Evolutionary conservation across 2,888 invertebrate species (phyloP), one percentile per base, ranked within the genome.

Genomic region (Andrena minutula): DNA sequence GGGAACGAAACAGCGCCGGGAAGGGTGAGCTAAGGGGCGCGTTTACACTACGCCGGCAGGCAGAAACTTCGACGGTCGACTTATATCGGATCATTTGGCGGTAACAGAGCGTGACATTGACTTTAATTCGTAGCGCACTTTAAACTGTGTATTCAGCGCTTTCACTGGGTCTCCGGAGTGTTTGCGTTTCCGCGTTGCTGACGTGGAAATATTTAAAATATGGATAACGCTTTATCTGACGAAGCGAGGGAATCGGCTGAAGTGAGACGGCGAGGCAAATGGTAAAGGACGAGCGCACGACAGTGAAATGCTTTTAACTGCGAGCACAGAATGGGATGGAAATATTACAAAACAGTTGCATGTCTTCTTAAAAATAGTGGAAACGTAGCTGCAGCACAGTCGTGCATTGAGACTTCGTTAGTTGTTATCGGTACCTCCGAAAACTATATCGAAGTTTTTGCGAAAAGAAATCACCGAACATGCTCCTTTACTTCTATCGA

Each of bases 11-110:
- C 79, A 71, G 63, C 71, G 79, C 66, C 32, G 35, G 32, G 26
- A 32, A 75, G 32, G 26, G 23, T 71, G 78, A 41, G 41, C 16
- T 74, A 69, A 72, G 71, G 76, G 82, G 75, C 56, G 70, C 82
- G 84, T 86, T 86, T 82, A 80, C 79, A 75, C 76, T 72, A 76
- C 73, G 72, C 82, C 72, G 56, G 26, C 66, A 78, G 86, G 53
- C 28, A 47, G 79, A 51, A 82, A 86, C 84, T 84, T 86, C 76
- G 72, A 66, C 66, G 65, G 56, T 79, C 77, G 86, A 80, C 87
- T 86, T 82, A 82, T 68, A 71, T 71, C 74, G 74, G 71, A 78
- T 82, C 79, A 83, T 82, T 83, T 79, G 32, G 47, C 63, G 56
- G 78, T 78, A 74, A 82, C 82, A 68, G 82, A 78, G 26, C 79